These are phyloP conservation scores for Graptemys geographica DNA, from an alignment of 2,797 vertebrate species.

Conservation along the genomic window DNA sequence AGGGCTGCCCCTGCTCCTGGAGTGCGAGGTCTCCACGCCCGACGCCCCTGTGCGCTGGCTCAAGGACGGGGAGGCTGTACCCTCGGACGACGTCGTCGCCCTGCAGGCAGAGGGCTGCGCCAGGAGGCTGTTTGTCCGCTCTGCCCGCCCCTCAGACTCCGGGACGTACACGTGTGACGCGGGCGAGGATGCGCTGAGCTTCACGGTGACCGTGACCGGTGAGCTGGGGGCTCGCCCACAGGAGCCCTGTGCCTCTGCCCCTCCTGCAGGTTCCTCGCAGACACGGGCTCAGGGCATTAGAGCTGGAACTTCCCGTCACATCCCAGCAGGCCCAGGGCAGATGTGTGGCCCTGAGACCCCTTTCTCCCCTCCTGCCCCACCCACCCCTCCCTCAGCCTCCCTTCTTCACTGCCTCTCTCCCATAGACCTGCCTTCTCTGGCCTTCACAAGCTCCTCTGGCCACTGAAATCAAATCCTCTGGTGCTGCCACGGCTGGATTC, in stretches of 20 bases:
- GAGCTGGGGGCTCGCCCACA: neutral
- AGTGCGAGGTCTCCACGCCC: conserved; percentile 85
- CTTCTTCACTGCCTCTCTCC: neutral
- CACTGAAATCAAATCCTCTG: too few relatives aligned
- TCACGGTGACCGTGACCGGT: conserved; percentile 91
- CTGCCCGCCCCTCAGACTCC: conserved; percentile 78
- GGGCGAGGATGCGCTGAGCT: conserved; percentile 83
- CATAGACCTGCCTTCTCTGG: neutral
- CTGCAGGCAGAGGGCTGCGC: conserved; percentile 79
- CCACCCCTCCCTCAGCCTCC: neutral
- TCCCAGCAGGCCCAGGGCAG: too few relatives aligned
- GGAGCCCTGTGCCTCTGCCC: too few relatives aligned
- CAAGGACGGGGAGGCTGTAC: conserved; percentile 86
- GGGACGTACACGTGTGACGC: conserved; percentile 88
- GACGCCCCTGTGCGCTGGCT: conserved; percentile 86
- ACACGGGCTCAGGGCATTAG: too few relatives aligned
- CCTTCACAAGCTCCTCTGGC: too few relatives aligned
- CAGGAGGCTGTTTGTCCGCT: conserved; percentile 80
- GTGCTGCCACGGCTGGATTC: too few relatives aligned
- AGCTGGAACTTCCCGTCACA: too few relatives aligned
- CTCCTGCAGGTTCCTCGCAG: too few relatives aligned
- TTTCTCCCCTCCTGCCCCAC: neutral
- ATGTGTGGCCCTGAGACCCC: too few relatives aligned
- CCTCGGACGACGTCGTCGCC: conserved; percentile 68
- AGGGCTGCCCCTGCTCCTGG: conserved; percentile 79